Evolutionary conservation across 2,113 vertebrate species (phyloP).

Genomic region (Gobius niger): DNA sequence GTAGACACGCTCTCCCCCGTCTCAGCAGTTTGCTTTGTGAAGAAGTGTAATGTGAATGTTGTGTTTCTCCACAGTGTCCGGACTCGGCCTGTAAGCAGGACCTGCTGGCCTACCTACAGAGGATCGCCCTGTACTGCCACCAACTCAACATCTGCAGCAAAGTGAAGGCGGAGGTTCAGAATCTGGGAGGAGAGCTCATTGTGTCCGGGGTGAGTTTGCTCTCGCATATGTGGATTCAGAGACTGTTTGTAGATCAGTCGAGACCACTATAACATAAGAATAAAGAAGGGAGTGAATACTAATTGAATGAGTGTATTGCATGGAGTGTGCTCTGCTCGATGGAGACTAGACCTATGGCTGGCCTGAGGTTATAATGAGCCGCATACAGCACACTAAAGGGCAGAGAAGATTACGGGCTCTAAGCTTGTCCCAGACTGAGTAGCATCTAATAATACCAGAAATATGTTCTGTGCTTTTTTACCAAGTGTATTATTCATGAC

Average conservation of each 20-base stretch:
- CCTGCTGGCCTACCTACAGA: slow-evolving; percentile 95
- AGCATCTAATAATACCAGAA: slow-evolving; percentile 39
- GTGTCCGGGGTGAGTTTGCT: slow-evolving; percentile 90
- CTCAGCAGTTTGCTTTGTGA: no score
- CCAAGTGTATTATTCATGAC: slow-evolving; percentile 27
- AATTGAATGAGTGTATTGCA: no score
- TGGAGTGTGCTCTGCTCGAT: slow-evolving; percentile 5
- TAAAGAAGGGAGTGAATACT: no score
- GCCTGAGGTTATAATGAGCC: slow-evolving; percentile 35
- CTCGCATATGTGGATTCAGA: slow-evolving; percentile 8
- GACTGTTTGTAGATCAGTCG: no score
- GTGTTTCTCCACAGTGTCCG: slow-evolving; percentile 81
- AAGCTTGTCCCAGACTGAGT: slow-evolving; percentile 40
- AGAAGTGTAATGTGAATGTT: background rate
- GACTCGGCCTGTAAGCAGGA: slow-evolving; percentile 97
- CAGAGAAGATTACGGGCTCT: slow-evolving; percentile 42
- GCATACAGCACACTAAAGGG: slow-evolving; percentile 27
- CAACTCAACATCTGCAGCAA: slow-evolving; percentile 99
- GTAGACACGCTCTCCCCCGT: no score
- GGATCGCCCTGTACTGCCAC: slow-evolving; percentile 96
- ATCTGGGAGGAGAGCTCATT: slow-evolving; percentile 96
- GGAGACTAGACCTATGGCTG: slow-evolving; percentile 22
- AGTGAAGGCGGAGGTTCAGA: slow-evolving; percentile 98
- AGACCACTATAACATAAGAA: no score
- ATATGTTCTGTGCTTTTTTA: slow-evolving; percentile 23